Evolutionary conservation across 2,888 invertebrate species (phyloP), one percentile per base, ranked within the genome.

Genomic region (Pseudococcus jackbeardsleyi): DNA sequence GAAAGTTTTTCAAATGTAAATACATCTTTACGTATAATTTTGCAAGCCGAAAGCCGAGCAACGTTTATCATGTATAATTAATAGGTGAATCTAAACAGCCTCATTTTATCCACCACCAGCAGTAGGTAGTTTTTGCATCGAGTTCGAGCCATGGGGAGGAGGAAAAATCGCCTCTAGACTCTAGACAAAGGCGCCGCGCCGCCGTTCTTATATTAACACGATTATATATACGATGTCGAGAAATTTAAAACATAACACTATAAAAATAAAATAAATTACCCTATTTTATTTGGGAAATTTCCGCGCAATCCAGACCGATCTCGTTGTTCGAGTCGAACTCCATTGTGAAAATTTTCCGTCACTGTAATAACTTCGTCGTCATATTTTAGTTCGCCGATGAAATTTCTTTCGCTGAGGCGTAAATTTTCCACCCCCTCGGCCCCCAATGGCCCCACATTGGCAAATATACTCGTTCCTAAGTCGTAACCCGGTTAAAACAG

Each of bases 1-100:
- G 48, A 72, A 86, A 86, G 48, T 86, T 86, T 77, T 86, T 42
- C 68, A 46, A 72, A 72, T 26, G 84, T 84, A 84, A 84, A 84
- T 84, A 68, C 72, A 77, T 64, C 42, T 86, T 68, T 86, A 72
- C 48, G 48, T 85, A 54, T 85, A 46, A 39, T 54, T 85, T 85
- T 33, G 39, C 84, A 22, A 72, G 33, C 33, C 68, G 3, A 33
- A 72, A 33, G 26, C 50, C 46, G 84, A 85, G 54, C 46, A 39
- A 59, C 85, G 54, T 85, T 54, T 54, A 54, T 39, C 82, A 85
- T 54, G 22, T 72, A 72, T 72, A 72, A 72, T 72, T 72, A 59
- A 72, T 72, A 72, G 26, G 68, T 50, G 84, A 50, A 54, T 48
- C 50, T 22, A 19, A 50, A 84, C n/a, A n/a, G 50, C 15, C 84